These are phyloP conservation scores for Mesaphorura yosii DNA, from an alignment of 1,140 invertebrate species.

Conservation along the genomic window DNA sequence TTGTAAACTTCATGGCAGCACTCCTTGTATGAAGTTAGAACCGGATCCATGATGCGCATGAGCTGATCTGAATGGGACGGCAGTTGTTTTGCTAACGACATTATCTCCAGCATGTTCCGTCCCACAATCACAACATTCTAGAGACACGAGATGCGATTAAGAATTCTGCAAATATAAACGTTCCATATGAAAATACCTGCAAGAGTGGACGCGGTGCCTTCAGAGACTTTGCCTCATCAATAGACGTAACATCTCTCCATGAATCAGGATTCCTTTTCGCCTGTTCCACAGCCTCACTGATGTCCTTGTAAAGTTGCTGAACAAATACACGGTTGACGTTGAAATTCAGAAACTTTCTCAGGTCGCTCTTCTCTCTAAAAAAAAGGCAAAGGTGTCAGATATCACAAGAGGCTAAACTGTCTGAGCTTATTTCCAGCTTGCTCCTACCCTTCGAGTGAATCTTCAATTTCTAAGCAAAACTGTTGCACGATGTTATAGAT, in stretches of 20 bases:
- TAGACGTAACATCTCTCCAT: slow-evolving; percentile 54
- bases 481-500: slow-evolving; percentile 60
- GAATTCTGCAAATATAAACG: slow-evolving; percentile 3
- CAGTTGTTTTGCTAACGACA: slow-evolving; percentile 54
- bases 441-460: slow-evolving; percentile 46
- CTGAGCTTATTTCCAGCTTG: too few species aligned
- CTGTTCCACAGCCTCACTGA: slow-evolving; percentile 49
- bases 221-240: slow-evolving; percentile 52
- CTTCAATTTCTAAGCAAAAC: slow-evolving; percentile 66
- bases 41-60: slow-evolving; percentile 54
- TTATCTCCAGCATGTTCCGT: slow-evolving; percentile 54
- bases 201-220: slow-evolving; percentile 54
- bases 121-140: slow-evolving; percentile 62
- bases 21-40: slow-evolving; percentile 60
- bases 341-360: slow-evolving; percentile 61
- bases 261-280: slow-evolving; percentile 62
- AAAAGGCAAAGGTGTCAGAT: slow-evolving; percentile 12
- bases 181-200: slow-evolving; percentile 41
- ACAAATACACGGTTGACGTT: slow-evolving; percentile 57
- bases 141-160: too few species aligned
- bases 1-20: slow-evolving; percentile 62
- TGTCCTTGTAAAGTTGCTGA: slow-evolving; percentile 32
- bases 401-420: slow-evolving; percentile 12
- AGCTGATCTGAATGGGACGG: slow-evolving; percentile 59
- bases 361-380: slow-evolving; percentile 48